Evolutionary conservation across 2,888 invertebrate species (phyloP).

Genomic region (Kuschelorhynchus macadamiae): DNA sequence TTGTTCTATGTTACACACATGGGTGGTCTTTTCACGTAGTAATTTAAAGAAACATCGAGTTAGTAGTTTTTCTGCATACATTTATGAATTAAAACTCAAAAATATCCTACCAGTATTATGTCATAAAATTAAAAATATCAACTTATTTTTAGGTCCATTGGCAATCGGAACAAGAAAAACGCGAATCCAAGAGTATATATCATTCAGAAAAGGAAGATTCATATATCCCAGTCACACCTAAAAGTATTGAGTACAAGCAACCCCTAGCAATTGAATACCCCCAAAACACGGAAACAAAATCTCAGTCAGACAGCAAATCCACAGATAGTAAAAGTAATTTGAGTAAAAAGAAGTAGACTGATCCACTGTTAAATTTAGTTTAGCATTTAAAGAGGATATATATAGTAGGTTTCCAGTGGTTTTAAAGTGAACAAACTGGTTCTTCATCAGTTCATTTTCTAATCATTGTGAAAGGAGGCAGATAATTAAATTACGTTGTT

Average conservation of each 20-base stretch:
- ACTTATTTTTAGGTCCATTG: slow-evolving; percentile 75
- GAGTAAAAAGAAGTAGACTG: slow-evolving; percentile 40
- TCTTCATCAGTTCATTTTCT: slow-evolving; percentile 7
- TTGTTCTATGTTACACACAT: no score
- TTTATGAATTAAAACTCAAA: no score
- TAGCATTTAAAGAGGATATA: slow-evolving; percentile 12
- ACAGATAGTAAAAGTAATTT: slow-evolving; percentile 18
- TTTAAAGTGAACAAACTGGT: slow-evolving; percentile 12
- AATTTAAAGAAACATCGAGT: no score
- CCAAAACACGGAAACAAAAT: slow-evolving; percentile 17
- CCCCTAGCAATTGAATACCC: slow-evolving; percentile 34
- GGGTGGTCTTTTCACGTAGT: no score
- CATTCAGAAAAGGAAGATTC: slow-evolving; percentile 67
- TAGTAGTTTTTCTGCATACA: no score
- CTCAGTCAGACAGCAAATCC: slow-evolving; percentile 2
- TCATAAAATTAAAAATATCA: no score
- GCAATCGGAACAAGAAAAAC: slow-evolving; percentile 80
- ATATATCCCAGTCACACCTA: slow-evolving; percentile 60
- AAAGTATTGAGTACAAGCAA: slow-evolving; percentile 46
- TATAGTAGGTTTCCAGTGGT: slow-evolving; percentile 11
- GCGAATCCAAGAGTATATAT: slow-evolving; percentile 71
- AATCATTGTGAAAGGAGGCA: no score
- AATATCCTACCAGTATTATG: no score
- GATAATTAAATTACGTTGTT: no score
- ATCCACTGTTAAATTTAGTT: slow-evolving; percentile 10